These are phyloP conservation scores for Hyposoter didymator DNA, from an alignment of 2,888 invertebrate species.

Conservation along the genomic window DNA sequence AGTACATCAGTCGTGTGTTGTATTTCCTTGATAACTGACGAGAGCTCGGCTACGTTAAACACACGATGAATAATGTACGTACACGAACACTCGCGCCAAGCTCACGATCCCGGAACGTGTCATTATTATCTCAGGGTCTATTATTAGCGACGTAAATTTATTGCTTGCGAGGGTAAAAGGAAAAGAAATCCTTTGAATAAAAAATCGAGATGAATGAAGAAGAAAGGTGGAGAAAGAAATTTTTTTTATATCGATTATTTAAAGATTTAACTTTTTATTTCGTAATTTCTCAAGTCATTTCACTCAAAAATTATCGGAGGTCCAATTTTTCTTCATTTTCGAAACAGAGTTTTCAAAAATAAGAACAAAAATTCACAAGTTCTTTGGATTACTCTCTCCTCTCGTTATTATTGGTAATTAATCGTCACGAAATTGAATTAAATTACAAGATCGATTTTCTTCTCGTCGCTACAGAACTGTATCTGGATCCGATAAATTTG, in stretches of 20 bases:
- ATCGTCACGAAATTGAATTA: neutral
- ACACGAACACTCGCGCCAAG: slow-evolving; percentile 41
- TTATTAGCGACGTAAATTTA: slow-evolving; percentile 38
- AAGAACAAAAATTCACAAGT: no score
- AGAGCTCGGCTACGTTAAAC: slow-evolving; percentile 20
- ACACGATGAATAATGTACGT: slow-evolving; percentile 43
- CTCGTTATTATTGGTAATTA: neutral
- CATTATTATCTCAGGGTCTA: slow-evolving; percentile 50
- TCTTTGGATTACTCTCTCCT: neutral
- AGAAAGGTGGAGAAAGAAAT: neutral
- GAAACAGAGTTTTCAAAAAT: neutral
- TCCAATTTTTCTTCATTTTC: neutral
- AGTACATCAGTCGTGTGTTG: slow-evolving; percentile 9
- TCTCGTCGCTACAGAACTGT: neutral
- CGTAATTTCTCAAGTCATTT: neutral
- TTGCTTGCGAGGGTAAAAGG: slow-evolving; percentile 4
- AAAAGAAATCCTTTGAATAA: slow-evolving; percentile 14
- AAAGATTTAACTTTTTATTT: neutral
- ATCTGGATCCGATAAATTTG: neutral
- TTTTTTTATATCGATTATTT: neutral
- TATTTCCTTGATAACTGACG: slow-evolving; percentile 11
- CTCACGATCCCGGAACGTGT: slow-evolving; percentile 57
- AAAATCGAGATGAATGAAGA: neutral
- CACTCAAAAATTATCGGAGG: neutral
- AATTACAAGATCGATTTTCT: neutral